Evolutionary conservation across 2,888 invertebrate species (phyloP).

Genomic region (Apodemia hepburni): DNA sequence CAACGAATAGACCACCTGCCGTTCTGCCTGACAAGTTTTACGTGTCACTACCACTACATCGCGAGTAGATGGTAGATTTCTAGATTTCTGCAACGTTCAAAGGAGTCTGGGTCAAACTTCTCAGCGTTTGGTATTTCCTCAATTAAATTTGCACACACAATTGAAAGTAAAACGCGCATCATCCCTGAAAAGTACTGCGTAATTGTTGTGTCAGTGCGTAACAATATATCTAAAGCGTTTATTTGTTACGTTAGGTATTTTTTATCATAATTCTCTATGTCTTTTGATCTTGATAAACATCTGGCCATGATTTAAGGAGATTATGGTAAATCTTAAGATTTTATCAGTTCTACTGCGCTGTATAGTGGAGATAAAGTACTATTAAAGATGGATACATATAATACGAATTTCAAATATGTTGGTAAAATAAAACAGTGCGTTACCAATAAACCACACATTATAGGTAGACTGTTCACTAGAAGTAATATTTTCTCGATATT

Average conservation of each 20-base stretch:
- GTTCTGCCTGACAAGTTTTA: too few species aligned
- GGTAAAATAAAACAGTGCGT: slow-evolving; percentile 9
- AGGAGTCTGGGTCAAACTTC: too few species aligned
- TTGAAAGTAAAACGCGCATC: not conserved
- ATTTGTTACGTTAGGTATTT: not conserved
- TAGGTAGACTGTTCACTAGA: too few species aligned
- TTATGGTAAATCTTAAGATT: not conserved
- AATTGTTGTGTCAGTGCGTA: not conserved
- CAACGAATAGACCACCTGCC: too few species aligned
- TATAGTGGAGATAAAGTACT: not conserved
- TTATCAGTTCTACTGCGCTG: not conserved
- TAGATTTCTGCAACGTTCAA: too few species aligned
- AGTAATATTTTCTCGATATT: too few species aligned
- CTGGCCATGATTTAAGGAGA: not conserved
- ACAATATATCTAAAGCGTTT: not conserved
- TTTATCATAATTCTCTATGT: too few species aligned
- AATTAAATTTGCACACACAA: not conserved
- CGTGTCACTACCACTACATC: too few species aligned
- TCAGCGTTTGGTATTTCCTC: too few species aligned
- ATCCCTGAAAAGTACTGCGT: not conserved
- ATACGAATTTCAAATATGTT: not conserved
- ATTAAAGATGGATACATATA: not conserved
- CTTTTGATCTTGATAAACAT: not conserved
- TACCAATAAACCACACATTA: too few species aligned
- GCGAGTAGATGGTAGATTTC: too few species aligned